Base-by-base conservation (phyloP, 1,140 invertebrate species). In the Lutraria rhynchaena region DNA sequence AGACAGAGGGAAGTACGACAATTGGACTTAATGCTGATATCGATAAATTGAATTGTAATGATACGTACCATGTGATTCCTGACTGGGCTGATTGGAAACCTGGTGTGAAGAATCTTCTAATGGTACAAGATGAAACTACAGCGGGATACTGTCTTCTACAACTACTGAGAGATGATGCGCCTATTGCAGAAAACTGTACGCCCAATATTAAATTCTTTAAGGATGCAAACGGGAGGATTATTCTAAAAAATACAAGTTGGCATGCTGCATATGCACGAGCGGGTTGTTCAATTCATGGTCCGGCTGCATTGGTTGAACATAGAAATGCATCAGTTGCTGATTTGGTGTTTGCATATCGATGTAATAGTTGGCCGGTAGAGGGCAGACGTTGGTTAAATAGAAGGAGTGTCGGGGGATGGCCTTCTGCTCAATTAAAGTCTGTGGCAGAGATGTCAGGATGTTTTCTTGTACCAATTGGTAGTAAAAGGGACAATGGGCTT, bases 111-210 rank as follows among this genome's bases (percentile, higher is more conserved):
- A 63, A 63, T 33, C 19, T 44, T 5, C 13, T 41, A 19, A 63
- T 63, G 60, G 37, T 63, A 7, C 60, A 63, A 22, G 29, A 63
- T 44, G 60, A 63, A 4, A 63, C 7, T 19, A 63, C 60, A 17
- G 13, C 60, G 0, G 60, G 60, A 24, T 63, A 63, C 44, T 63
- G 60, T 44, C 4, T 63, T 1, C 35, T 63, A 35, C 60, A 63
- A 22, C 9, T 35, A 22, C 35, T 63, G 1, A 1, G 35, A 22
- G 33, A 33, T 22, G 31, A 41, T 22, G n/a, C 2, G 17, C 35
- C 33, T n/a, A 15, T 63, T 44, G 33, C 60, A 5, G 60, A 35
- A 22, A n/a, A 3, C 13, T 15, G 7, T 41, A n/a, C 24, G 1
- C n/a, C 17, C 24, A 19, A 22, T 41, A 13, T 41, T n/a, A 3